Conservation (phyloP, 2,888 invertebrate species). For the Scaptomyza cyrtandrae region DNA sequence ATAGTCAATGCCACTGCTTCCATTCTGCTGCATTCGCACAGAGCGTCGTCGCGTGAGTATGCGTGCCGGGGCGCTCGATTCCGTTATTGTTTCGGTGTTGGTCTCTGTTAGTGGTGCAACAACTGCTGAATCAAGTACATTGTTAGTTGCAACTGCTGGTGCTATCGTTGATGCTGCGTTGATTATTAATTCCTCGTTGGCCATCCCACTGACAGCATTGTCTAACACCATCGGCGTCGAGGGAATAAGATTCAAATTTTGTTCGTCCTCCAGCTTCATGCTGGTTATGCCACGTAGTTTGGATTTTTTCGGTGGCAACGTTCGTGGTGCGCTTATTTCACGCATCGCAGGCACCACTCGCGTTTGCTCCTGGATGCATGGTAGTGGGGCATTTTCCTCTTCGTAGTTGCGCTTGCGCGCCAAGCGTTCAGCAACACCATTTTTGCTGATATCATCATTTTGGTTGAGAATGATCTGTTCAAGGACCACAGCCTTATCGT, state of each 20-base stretch:
- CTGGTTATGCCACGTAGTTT: slow-evolving; percentile 70
- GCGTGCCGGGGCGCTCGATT: slow-evolving; percentile 51
- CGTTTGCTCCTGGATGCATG: slow-evolving; percentile 44
- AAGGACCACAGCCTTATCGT: slow-evolving; percentile 39
- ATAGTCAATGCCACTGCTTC: slow-evolving; percentile 61
- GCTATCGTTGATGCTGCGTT: slow-evolving; percentile 32
- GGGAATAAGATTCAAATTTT: slow-evolving; percentile 13
- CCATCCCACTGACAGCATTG: slow-evolving; percentile 72
- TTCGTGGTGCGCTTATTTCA: slow-evolving; percentile 72
- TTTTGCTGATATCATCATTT: slow-evolving; percentile 47
- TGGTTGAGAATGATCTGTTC: slow-evolving; percentile 37
- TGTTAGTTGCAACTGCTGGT: slow-evolving; percentile 1
- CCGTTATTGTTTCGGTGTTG: slow-evolving; percentile 26
- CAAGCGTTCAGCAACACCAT: slow-evolving; percentile 47
- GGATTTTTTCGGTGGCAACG: slow-evolving; percentile 81
- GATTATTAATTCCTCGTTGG: slow-evolving; percentile 67
- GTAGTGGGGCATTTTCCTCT: slow-evolving; percentile 50
- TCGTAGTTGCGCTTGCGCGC: slow-evolving; percentile 83
- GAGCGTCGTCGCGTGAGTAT: slow-evolving; percentile 80
- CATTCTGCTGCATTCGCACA: slow-evolving; percentile 78
- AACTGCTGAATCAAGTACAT: slow-evolving; percentile 25
- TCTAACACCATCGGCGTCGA: slow-evolving; percentile 61
- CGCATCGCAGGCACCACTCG: slow-evolving; percentile 40
- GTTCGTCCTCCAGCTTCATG: slow-evolving; percentile 71
- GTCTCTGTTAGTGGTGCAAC: slow-evolving; percentile 21